Evolutionary conservation across 2,797 vertebrate species (phyloP).

Genomic region (Schizopygopsis malacanthus): DNA sequence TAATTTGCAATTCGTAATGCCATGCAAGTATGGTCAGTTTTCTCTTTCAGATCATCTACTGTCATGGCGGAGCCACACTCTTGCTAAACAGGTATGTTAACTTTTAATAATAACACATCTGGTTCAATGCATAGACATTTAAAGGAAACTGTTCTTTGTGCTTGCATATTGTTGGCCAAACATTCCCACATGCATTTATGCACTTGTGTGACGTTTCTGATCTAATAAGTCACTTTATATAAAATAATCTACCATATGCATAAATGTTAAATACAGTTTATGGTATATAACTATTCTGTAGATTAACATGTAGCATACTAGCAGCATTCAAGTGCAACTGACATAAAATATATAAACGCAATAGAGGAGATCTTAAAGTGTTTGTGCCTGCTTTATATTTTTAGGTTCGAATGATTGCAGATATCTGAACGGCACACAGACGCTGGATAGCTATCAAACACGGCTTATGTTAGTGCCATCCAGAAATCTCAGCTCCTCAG

Average conservation of each 20-base stretch:
- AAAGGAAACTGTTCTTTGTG: neutral
- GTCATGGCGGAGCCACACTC: neutral
- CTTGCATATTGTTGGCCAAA: neutral
- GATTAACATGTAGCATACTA: constrained; percentile 23
- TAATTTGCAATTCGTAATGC: neutral
- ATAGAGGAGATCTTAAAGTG: neutral
- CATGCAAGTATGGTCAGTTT: neutral
- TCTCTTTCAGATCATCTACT: neutral
- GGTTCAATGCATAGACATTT: neutral
- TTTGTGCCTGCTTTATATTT: constrained; percentile 38
- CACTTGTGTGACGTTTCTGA: neutral
- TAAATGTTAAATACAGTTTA: neutral
- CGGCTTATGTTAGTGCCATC: constrained; percentile 63
- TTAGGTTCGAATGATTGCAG: constrained; percentile 50
- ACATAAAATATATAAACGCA: neutral
- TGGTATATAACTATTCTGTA: neutral
- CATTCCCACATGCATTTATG: neutral
- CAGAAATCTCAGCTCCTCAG: constrained; percentile 62
- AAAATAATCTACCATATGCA: constrained; percentile 7
- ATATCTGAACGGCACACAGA: constrained; percentile 54
- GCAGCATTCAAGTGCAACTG: neutral
- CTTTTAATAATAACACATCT: neutral
- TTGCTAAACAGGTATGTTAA: neutral
- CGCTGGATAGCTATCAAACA: constrained; percentile 60
- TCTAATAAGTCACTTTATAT: neutral